Percentiles rank a stretch among this genome's conserved stretches.
Conservation (phyloP, 2,113 vertebrate species). For the Mastomys natalensis region DNA sequence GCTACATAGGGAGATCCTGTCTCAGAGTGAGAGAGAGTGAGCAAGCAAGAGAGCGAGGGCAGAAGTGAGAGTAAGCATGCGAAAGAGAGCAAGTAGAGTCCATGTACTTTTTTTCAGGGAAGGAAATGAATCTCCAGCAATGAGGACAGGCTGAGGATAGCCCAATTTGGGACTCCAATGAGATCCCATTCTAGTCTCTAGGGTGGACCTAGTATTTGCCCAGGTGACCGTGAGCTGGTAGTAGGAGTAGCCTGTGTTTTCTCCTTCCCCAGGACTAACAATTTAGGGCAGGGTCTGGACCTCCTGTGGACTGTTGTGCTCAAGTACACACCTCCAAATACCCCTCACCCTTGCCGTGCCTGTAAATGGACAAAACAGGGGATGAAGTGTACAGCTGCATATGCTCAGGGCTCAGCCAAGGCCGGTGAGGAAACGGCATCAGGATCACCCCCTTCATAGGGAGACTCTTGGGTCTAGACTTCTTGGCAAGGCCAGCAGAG, state of each 20-base stretch:
- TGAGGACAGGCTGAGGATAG: background rate
- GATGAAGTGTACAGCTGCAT: background rate
- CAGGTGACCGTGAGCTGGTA: background rate
- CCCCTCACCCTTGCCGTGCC: background rate
- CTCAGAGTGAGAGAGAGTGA: background rate
- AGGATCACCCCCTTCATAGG: constrained; percentile 54
- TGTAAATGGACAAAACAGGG: background rate
- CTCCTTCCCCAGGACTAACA: background rate
- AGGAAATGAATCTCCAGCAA: background rate
- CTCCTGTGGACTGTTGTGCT: background rate
- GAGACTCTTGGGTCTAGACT: constrained; percentile 80
- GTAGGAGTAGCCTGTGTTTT: background rate
- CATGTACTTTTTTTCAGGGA: background rate
- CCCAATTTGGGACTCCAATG: background rate
- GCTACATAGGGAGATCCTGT: background rate
- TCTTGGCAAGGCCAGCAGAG: constrained; percentile 73
- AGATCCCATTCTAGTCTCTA: background rate
- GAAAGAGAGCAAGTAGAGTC: background rate
- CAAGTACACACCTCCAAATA: background rate
- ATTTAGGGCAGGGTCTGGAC: background rate
- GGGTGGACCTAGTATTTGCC: background rate
- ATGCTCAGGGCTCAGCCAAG: background rate
- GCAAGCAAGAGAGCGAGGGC: too few species aligned
- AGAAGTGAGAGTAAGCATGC: fast-evolving
- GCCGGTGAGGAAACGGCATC: constrained; percentile 55